These are phyloP conservation scores for Thymelicus acteon DNA, from an alignment of 2,888 invertebrate species.

Conservation along the genomic window DNA sequence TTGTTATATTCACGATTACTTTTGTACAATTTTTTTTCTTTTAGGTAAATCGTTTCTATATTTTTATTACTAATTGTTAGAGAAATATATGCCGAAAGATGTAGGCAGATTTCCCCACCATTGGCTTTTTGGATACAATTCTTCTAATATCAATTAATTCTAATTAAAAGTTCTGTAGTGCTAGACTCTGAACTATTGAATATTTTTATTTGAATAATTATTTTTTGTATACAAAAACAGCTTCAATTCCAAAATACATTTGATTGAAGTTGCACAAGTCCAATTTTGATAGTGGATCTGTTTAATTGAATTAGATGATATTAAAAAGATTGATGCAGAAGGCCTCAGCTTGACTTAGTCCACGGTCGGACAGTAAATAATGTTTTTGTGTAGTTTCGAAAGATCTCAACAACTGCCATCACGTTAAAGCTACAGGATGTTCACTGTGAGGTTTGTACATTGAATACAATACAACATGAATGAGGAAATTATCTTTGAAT, in stretches of 20 bases:
- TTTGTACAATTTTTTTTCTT: constrained; percentile 41
- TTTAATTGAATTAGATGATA: constrained; percentile 13
- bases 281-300: neutral
- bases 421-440: constrained; percentile 48
- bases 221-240: neutral
- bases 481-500: neutral
- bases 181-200: neutral
- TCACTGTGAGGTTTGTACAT: constrained; percentile 49
- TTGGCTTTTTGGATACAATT: constrained; percentile 39
- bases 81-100: constrained; percentile 74
- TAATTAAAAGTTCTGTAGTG: neutral
- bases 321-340: constrained; percentile 21
- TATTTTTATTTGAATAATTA: neutral
- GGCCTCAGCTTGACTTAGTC: constrained; percentile 63
- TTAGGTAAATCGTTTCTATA: constrained; percentile 59
- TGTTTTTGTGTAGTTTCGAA: constrained; percentile 67
- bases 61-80: constrained; percentile 59
- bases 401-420: constrained; percentile 77
- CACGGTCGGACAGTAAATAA: constrained; percentile 59
- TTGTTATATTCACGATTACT: constrained; percentile 34
- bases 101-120: constrained; percentile 80
- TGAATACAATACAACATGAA: neutral
- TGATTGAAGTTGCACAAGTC: neutral
- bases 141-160: constrained; percentile 28
- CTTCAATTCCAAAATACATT: constrained; percentile 2